phyloP scores from a whole-genome alignment of 2,113 vertebrate genomes.

The Origma solitaria region DNA sequence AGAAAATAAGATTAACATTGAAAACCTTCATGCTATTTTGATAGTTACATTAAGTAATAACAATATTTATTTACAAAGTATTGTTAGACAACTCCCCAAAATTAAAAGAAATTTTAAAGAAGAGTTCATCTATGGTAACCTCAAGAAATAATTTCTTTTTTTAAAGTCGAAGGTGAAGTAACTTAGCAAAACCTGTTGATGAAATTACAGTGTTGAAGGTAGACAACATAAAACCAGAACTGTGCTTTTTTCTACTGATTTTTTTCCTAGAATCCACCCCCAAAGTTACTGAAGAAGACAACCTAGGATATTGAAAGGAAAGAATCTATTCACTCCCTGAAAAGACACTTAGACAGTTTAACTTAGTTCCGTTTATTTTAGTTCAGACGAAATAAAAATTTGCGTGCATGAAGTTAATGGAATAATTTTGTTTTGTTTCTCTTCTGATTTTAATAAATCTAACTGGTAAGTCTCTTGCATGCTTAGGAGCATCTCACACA shows the following conservation, averaged over 20 bases:
- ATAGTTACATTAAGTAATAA: not conserved
- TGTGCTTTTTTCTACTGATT: not conserved
- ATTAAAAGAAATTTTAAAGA: not conserved
- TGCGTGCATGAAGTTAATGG: not conserved
- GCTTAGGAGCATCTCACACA: not conserved
- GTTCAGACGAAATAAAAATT: not conserved
- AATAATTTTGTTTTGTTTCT: not conserved
- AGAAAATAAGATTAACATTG: not conserved
- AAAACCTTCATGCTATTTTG: not conserved
- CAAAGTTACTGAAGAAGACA: not conserved
- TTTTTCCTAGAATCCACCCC: not conserved
- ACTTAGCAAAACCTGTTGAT: not conserved
- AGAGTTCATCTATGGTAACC: not conserved
- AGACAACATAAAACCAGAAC: not conserved
- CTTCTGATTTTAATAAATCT: not conserved
- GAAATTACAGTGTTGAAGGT: not conserved
- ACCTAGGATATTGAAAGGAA: not conserved
- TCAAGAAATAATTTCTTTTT: not conserved
- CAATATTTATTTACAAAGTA: not conserved
- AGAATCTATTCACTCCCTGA: not conserved
- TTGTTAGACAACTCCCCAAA: not conserved
- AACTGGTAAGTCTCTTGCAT: not conserved
- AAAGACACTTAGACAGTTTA: not conserved
- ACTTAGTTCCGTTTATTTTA: not conserved
- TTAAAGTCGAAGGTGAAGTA: not conserved